Percentiles rank a stretch among this genome's conserved stretches.
These are phyloP conservation scores for Tenthredo livida DNA, from an alignment of 2,888 invertebrate genomes.

Conservation along the genomic window DNA sequence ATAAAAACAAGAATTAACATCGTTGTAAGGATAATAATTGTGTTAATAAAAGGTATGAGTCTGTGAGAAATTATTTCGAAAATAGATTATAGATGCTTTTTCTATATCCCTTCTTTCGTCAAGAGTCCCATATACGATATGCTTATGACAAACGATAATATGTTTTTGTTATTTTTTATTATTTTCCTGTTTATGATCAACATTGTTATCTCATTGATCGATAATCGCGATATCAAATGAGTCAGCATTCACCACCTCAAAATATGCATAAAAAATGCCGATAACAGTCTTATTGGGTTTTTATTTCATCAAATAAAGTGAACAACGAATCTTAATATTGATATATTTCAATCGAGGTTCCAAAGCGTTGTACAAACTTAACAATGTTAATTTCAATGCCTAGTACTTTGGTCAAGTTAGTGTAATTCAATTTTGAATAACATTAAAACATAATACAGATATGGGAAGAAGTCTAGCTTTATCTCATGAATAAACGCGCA, in stretches of 20 bases:
- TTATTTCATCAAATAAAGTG: neutral
- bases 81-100: neutral
- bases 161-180: neutral
- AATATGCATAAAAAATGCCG: neutral
- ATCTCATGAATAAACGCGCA: neutral
- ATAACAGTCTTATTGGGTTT: neutral
- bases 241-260: neutral
- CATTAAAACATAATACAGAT: neutral
- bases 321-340: neutral
- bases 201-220: neutral
- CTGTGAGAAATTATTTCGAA: slow-evolving; percentile 25
- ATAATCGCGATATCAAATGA: neutral
- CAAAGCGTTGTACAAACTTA: neutral
- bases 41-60: slow-evolving; percentile 39
- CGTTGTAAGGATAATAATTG: slow-evolving; percentile 38
- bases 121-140: neutral
- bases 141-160: neutral
- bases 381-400: neutral
- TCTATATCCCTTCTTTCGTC: neutral
- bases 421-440: neutral
- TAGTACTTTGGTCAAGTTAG: neutral
- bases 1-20: neutral
- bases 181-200: neutral
- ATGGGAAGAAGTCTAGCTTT: neutral
- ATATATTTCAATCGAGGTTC: neutral